Conservation (phyloP, 2,888 invertebrate species). For the Mesoligia furuncula region DNA sequence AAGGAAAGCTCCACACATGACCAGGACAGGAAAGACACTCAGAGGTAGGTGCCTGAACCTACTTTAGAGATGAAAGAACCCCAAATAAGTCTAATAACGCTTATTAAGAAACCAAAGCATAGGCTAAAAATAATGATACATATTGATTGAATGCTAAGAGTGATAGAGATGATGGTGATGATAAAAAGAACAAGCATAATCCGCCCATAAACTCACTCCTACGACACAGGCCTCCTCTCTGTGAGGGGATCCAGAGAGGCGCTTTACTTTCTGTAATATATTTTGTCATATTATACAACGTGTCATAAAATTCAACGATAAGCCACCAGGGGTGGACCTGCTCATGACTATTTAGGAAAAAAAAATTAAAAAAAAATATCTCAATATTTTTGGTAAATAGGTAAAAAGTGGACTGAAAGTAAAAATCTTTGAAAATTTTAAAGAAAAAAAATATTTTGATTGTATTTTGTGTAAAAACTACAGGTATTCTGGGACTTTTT, state of each 20-base stretch:
- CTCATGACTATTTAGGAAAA: too few species aligned
- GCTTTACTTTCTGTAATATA: not conserved
- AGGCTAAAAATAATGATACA: not conserved
- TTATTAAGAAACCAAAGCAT: not conserved
- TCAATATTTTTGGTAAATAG: too few species aligned
- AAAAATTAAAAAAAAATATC: too few species aligned
- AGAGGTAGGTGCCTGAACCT: conserved; percentile 73
- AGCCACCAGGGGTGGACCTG: too few species aligned
- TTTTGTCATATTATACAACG: not conserved
- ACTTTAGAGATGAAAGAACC: not conserved
- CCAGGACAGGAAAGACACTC: conserved; percentile 80
- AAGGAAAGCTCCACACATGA: conserved; percentile 83
- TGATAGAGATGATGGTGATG: too few species aligned
- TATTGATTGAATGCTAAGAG: not conserved
- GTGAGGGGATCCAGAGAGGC: too few species aligned
- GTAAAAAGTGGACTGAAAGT: too few species aligned
- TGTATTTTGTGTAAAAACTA: too few species aligned
- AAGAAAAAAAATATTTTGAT: too few species aligned
- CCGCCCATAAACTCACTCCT: not conserved
- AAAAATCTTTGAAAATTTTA: too few species aligned
- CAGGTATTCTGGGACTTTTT: too few species aligned
- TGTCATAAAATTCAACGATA: too few species aligned
- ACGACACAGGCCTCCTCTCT: not conserved
- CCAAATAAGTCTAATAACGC: not conserved
- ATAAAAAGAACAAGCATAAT: not conserved